Percentiles rank a stretch among this genome's conserved stretches.
Evolutionary conservation across 2,113 vertebrate species (phyloP).

Genomic region (Psammodynastes pulverulentus): DNA sequence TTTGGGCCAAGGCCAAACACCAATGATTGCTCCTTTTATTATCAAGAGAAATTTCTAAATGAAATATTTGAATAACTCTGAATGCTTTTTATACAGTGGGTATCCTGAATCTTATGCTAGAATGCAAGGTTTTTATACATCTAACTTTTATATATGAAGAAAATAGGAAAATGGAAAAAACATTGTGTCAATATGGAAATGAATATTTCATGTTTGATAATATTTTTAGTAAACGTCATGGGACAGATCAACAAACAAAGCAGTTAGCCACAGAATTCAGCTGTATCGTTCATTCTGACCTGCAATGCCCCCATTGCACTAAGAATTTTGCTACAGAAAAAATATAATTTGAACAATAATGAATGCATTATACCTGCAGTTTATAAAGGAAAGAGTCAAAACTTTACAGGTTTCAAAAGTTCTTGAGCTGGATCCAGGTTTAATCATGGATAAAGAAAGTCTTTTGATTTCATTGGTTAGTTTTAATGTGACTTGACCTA

Average conservation of each 20-base stretch:
- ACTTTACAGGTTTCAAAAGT: not conserved
- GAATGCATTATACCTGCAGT: not conserved
- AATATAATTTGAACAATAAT: not conserved
- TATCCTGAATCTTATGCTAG: too few relatives aligned
- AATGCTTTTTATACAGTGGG: not conserved
- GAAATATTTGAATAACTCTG: not conserved
- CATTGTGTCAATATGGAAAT: not conserved
- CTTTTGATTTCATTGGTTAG: not conserved
- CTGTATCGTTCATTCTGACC: not conserved
- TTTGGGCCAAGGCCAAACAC: not conserved
- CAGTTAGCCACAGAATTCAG: not conserved
- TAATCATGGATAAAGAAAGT: not conserved
- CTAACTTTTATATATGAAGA: not conserved
- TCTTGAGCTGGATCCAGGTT: not conserved
- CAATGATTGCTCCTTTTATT: not conserved
- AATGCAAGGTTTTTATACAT: not conserved
- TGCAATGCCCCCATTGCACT: not conserved
- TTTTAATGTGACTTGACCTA: not conserved
- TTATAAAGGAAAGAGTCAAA: too few relatives aligned
- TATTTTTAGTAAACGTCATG: not conserved
- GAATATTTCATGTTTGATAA: not conserved
- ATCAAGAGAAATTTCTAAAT: not conserved
- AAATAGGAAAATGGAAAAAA: not conserved
- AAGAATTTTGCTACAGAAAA: not conserved
- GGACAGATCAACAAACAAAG: not conserved